These are phyloP conservation scores for Sciurus niger DNA, from an alignment of 2,113 vertebrate species.

Conservation along the genomic window DNA sequence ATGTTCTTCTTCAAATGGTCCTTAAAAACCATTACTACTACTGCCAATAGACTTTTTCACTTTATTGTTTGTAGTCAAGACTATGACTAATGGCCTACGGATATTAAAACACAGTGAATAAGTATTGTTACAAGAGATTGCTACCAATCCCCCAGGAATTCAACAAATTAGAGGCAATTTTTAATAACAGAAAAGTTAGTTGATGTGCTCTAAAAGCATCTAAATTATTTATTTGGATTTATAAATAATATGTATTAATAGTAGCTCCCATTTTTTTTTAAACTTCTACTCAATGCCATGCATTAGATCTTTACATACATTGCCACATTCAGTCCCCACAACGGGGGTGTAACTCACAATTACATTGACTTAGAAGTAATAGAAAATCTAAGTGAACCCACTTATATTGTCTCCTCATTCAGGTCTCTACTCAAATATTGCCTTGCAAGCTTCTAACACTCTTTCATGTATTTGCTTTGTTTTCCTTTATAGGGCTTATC, in stretches of 20 bases:
- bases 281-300: background rate
- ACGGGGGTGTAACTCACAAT: background rate
- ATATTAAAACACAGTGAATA: constrained; percentile 24
- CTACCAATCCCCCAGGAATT: constrained; percentile 7
- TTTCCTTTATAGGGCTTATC: background rate
- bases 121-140: background rate
- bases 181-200: constrained; percentile 47
- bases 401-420: background rate
- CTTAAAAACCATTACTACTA: constrained; percentile 18
- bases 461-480: background rate
- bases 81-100: background rate
- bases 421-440: background rate
- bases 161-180: constrained; percentile 32
- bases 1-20: background rate
- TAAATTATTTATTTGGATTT: constrained; percentile 37
- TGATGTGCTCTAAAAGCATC: background rate
- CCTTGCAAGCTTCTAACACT: background rate
- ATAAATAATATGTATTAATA: background rate
- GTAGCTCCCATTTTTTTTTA: background rate
- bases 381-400: background rate
- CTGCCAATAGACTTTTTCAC: background rate
- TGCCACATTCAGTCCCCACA: background rate
- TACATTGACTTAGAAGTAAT: background rate
- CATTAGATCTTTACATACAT: background rate
- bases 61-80: background rate